Conservation (phyloP, 2,888 invertebrate species). For the Machimus rusticus region DNA sequence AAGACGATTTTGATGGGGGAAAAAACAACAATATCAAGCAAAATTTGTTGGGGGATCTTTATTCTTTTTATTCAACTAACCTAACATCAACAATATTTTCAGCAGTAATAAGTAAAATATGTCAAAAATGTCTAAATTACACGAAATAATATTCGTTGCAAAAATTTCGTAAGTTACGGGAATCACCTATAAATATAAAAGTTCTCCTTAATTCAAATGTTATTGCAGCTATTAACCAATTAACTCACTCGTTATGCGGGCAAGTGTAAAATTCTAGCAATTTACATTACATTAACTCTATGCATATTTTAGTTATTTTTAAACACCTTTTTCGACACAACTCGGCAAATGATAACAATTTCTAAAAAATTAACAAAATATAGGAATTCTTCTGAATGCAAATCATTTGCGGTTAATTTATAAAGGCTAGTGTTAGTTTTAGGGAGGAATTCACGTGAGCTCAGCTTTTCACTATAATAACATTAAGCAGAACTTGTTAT, state of each 20-base stretch:
- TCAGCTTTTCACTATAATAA: not conserved
- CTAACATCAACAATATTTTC: not conserved
- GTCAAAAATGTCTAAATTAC: not conserved
- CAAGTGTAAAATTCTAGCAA: not conserved
- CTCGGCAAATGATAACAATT: not conserved
- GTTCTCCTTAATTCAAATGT: not conserved
- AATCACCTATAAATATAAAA: not conserved
- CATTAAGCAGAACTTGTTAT: not conserved
- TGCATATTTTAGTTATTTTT: not conserved
- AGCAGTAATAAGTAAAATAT: not conserved
- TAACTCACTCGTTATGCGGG: not conserved
- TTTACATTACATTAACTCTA: not conserved
- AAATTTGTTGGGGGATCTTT: not conserved
- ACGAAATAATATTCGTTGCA: no score
- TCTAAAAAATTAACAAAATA: not conserved
- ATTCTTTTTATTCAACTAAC: not conserved
- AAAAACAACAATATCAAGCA: not conserved
- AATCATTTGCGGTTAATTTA: not conserved
- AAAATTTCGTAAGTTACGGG: no score
- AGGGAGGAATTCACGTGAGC: not conserved
- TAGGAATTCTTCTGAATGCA: not conserved
- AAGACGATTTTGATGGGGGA: not conserved
- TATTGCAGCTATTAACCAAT: not conserved
- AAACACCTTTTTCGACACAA: not conserved
- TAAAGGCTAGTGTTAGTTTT: not conserved